Conservation (phyloP, 2,797 vertebrate genomes). For the Myripristis murdjan region DNA sequence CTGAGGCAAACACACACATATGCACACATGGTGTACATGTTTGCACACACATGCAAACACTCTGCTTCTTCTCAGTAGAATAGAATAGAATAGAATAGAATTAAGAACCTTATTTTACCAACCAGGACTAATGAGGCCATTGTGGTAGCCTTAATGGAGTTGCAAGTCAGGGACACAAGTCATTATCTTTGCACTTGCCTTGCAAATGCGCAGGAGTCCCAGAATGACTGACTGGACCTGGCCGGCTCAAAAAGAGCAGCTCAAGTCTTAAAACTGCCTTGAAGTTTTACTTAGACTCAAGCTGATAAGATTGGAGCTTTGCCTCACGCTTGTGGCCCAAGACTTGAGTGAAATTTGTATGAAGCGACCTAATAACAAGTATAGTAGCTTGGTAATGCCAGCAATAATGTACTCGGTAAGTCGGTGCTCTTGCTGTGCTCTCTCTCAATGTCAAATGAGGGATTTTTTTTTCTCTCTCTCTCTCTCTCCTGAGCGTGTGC, state of each 20-base stretch:
- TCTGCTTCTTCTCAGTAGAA: not conserved
- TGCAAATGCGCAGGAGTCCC: too few species aligned
- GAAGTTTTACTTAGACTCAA: constrained; percentile 36
- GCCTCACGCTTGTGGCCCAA: constrained; percentile 54
- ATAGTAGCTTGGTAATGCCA: constrained; percentile 58
- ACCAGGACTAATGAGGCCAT: not conserved
- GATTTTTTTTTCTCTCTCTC: constrained; percentile 40
- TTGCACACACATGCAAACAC: not conserved
- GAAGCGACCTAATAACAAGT: constrained; percentile 75
- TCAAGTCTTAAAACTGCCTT: constrained; percentile 50
- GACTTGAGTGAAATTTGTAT: too few species aligned
- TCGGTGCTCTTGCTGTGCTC: constrained; percentile 54
- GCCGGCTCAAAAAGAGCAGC: constrained; percentile 8
- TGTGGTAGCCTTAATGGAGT: too few species aligned
- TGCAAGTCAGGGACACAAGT: constrained; percentile 14
- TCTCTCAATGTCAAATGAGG: constrained; percentile 50
- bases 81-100: not conserved
- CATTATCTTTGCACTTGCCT: constrained; percentile 23
- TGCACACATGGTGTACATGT: not conserved
- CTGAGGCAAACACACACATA: constrained; percentile 7
- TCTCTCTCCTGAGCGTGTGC: constrained; percentile 82
- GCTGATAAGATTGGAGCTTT: constrained; percentile 45
- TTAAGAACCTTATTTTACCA: not conserved
- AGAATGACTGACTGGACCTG: constrained; percentile 60
- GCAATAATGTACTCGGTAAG: constrained; percentile 69